Evolutionary conservation across 2,888 invertebrate genomes (phyloP).

Genomic region (Clusia tigrina): DNA sequence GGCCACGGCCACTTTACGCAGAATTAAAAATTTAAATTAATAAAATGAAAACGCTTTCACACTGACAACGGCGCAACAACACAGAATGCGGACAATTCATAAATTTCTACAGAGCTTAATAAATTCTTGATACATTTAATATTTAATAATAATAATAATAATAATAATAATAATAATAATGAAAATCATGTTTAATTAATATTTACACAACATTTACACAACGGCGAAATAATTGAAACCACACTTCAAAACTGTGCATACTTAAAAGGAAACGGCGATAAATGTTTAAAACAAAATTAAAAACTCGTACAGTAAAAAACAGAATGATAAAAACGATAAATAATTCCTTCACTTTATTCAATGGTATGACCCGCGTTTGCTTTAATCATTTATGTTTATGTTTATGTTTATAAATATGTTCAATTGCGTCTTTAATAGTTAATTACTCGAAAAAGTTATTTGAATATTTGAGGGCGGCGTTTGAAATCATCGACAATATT

Average conservation of each 20-base stretch:
- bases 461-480: no score
- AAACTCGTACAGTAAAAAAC: neutral
- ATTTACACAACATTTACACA: neutral
- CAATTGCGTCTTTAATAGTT: no score
- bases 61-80: neutral
- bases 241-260: neutral
- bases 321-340: neutral
- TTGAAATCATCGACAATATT: no score
- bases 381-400: no score
- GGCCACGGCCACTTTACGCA: neutral
- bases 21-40: no score
- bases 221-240: neutral
- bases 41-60: no score
- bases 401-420: no score
- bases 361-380: neutral
- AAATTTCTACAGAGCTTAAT: neutral
- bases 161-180: constrained; percentile 4
- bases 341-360: neutral
- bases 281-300: neutral
- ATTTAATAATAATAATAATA: neutral
- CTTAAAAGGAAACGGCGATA: neutral
- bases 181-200: neutral
- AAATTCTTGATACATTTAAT: neutral
- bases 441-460: no score
- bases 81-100: no score